Base-by-base conservation (phyloP, 2,113 vertebrate species). In the Egretta garzetta region DNA sequence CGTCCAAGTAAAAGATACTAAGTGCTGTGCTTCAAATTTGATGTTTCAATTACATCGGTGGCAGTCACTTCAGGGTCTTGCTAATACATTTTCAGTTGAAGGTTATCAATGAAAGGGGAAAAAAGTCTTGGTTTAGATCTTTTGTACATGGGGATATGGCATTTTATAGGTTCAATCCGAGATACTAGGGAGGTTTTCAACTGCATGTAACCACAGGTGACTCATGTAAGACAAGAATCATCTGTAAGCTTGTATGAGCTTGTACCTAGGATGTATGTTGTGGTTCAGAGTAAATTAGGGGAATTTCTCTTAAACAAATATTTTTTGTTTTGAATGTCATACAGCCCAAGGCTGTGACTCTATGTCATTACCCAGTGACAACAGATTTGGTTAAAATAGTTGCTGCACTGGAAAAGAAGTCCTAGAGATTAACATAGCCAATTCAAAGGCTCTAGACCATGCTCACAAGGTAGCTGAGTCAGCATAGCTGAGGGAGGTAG, bases 361-460 rank as follows among this genome's bases (percentile, higher is more conserved):
- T 84, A 33, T 1, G 7, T 86, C 68, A 62, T 84, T 80, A 80
- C 12, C 59, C 37, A 41, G 68, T 86, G 80, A 90, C 30, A 21
- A 81, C 37, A 83, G 86, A 59, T 91, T 84, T 41, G 47, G 64
- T 73, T 88, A 77, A 94, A 92, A 91, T 50, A 84, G 59, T 74
- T 92, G 41, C 92, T 81, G 47, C n/a, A 18, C 28, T 63, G 80
- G 53, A 88, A 95, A 86, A 95, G 41, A 84, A 91, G 59, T 86
- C 37, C 83, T 71, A 28, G 55, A 89, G 59, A 72, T 88, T 72
- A 88, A 56, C 27, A 6, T 49, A 68, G 80, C 77, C 37, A 60
- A 24, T 86, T 94, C 88, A 82, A 75, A 86, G 50, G 10, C 75
- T 96, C 88, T 74, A 93, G 82, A 80, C 62, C 53, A 22, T 67